Evolutionary conservation across 2,888 invertebrate species (phyloP).

Genomic region (Caenorhabditis sp.): DNA sequence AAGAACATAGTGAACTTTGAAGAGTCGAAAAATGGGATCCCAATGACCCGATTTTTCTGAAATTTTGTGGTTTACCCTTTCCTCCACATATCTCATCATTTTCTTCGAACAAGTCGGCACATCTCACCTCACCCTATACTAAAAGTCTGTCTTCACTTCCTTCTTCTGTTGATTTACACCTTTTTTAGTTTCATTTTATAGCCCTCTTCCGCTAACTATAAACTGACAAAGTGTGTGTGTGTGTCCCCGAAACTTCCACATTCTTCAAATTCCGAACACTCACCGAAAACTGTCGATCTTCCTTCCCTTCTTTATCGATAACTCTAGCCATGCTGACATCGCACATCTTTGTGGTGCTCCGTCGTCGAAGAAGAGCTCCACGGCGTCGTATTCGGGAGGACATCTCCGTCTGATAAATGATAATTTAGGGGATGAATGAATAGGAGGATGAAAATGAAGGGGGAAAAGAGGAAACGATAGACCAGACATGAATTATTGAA

Average conservation of each 20-base stretch:
- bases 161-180: constrained; percentile 38
- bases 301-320: constrained; percentile 7
- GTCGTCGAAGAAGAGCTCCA: constrained; percentile 44
- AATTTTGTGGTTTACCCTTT: too few relatives aligned
- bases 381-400: constrained; percentile 55
- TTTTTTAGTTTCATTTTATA: constrained; percentile 26
- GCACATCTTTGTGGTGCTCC: constrained; percentile 44
- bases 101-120: constrained; percentile 2
- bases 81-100: background rate
- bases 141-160: constrained; percentile 32
- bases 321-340: constrained; percentile 52
- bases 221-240: too few relatives aligned
- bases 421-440: background rate
- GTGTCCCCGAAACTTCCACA: background rate
- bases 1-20: too few relatives aligned
- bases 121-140: background rate
- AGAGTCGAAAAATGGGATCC: too few relatives aligned
- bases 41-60: too few relatives aligned
- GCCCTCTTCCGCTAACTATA: constrained; percentile 23
- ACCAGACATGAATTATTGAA: constrained; percentile 43
- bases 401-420: constrained; percentile 39
- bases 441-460: constrained; percentile 13
- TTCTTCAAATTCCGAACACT: constrained; percentile 41
- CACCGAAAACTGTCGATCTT: constrained; percentile 43
- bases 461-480: constrained; percentile 6